Evolutionary conservation across 2,888 invertebrate genomes (phyloP), one percentile per base, ranked within the genome.

Genomic region (Electrophaes corylata): DNA sequence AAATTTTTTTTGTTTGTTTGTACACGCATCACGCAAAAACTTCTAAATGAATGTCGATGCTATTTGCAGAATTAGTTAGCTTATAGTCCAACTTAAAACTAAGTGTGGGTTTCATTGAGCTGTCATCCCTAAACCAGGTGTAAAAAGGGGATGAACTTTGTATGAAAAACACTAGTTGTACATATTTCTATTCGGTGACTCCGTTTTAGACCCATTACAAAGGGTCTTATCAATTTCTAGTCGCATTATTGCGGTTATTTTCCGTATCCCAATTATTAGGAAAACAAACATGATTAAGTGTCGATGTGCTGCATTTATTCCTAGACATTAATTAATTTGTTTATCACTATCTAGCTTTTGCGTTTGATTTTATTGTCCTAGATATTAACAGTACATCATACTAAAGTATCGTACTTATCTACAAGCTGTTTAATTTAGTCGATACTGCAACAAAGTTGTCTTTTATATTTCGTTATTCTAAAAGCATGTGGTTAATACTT

Each of bases 181-280:
- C n/a, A n/a, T n/a, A n/a, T n/a, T n/a, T n/a, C n/a, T n/a, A n/a
- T n/a, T 35, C 50, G 43, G 37, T 43, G 16, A 41, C 33, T 29
- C 14, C 5, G 5, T 29, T 35, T 48, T 44, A 45, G 35, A 54
- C 46, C 29, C 10, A 20, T 31, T 39, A 40, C 37, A 45, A 54
- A 56, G 41, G 45, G 23, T 18, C 12, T 51, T 48, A 54, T 58
- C 56, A 55, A 26, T 33, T 51, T 26, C 43, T 46, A 45, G 41
- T 46, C 26, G 60, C 57, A 64, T 60, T 29, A 41, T 14, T 54
- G 19, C 54, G 45, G 73, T 69, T 68, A 63, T 60, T 68, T 73
- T 72, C 72, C 73, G 47, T 65, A 64, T 67, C 69, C 69, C 56
- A 65, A 64, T 68, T 66, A 49, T 51, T 40, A 45, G 26, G 54